Evolutionary conservation across 2,888 invertebrate species (phyloP), one percentile per base, ranked within the genome.

Genomic region (Diaperis boleti): DNA sequence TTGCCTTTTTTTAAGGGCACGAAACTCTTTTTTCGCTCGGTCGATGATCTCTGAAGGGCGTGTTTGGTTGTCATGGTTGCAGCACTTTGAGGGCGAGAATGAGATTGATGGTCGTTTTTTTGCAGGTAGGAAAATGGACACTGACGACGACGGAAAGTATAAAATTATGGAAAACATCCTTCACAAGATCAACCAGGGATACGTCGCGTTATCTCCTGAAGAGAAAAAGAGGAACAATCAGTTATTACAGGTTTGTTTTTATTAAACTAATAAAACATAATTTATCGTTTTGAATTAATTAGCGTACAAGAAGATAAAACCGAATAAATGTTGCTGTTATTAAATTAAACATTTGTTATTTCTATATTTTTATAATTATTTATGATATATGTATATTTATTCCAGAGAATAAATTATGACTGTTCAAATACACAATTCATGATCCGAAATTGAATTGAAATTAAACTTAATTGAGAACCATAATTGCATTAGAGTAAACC

Each of bases 1-100:
- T 47, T 31, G n/a, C n/a, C 47, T 35, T 11, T 45, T 67, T 67
- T 63, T 59, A 42, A 42, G 18, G 42, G 42, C 18, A 39, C 15
- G 39, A 7, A 22, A 45, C 49, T 55, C 26, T 33, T 61, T 54
- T 66, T 62, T 66, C 59, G 49, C 18, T 56, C 61, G 69, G 68
- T 68, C 70, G 68, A 69, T 68, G 64, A 54, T 63, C 60, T 33
- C 57, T 47, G 42, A 49, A 39, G 49, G 41, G 15, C 49, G 64
- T 65, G 68, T 67, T 69, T 67, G 63, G 71, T 71, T 71, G 69
- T 67, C 68, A 71, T 69, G 69, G 69, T 64, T 65, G 63, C 42
- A 42, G 4, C 18, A 45, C 41, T 56, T 45, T 35, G 33, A 33
- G 13, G 10, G 33, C 6, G 33, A 33, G 33, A 33, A 33, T 33